These are phyloP conservation scores for Callyntrura sp. DNA, from an alignment of 2,888 invertebrate genomes.

Conservation along the genomic window DNA sequence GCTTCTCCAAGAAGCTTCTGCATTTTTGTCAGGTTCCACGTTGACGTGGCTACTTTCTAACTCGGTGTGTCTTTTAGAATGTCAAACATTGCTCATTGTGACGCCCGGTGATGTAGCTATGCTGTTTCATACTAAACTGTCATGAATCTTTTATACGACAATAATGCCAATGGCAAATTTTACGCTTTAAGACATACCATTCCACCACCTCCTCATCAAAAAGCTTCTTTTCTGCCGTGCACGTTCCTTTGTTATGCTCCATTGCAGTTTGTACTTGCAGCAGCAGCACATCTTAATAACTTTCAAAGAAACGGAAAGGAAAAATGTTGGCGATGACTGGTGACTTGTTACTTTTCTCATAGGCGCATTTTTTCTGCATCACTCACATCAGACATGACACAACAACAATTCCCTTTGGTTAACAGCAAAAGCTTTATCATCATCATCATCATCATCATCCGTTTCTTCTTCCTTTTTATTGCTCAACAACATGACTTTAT, in stretches of 20 bases:
- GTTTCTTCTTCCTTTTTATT: slow-evolving; percentile 32
- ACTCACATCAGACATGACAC: slow-evolving; percentile 26
- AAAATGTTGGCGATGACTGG: slow-evolving; percentile 25
- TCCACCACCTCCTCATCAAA: not conserved
- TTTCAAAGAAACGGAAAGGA: slow-evolving; percentile 1
- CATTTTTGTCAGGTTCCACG: slow-evolving; percentile 55
- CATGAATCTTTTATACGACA: slow-evolving; percentile 16
- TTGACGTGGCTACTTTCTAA: slow-evolving; percentile 1
- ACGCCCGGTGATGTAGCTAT: slow-evolving; percentile 7
- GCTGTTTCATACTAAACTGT: slow-evolving; percentile 17
- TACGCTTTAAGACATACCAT: slow-evolving; percentile 51
- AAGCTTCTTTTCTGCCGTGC: slow-evolving; percentile 21
- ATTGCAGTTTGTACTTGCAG: not conserved
- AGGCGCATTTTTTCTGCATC: not conserved
- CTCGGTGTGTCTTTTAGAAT: not conserved
- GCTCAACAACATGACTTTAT: slow-evolving; percentile 57
- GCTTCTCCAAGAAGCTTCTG: slow-evolving; percentile 31
- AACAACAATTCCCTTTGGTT: slow-evolving; percentile 9
- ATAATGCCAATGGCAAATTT: slow-evolving; percentile 56
- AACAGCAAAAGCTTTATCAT: too few species aligned
- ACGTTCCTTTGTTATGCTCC: not conserved
- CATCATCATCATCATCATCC: slow-evolving; percentile 7
- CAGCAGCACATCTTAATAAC: slow-evolving; percentile 25
- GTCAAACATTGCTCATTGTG: slow-evolving; percentile 33
- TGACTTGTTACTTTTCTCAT: slow-evolving; percentile 22